Base-by-base conservation (phyloP, 2,113 vertebrate genomes). In the Junco hyemalis region DNA sequence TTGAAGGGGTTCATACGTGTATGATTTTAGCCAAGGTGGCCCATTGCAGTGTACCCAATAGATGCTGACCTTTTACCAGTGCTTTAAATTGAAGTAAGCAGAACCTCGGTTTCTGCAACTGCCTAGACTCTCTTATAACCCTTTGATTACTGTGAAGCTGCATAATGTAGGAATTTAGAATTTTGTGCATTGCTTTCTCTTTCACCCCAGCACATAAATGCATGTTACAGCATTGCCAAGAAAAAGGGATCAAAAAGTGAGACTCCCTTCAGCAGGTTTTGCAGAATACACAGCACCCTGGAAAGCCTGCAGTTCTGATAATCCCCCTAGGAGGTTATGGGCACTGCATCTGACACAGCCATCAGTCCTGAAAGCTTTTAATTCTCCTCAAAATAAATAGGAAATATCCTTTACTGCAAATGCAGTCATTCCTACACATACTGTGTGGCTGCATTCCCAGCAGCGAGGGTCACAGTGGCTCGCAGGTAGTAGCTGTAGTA, bases 1-100 rank as follows among this genome's bases (percentile, higher is more conserved):
- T 95, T 78, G 83, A 89, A 88, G 91, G 86, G 96, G 96, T 97
- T 96, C 93, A 92, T 94, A 72, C 5, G 2, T 47, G 79, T 92
- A 78, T 89, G 91, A 47, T 91, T 97, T 93, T 85, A 93, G 91
- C 88, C 93, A 59, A 80, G 93, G 89, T 92, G 77, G 96, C 92
- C 95, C 82, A 14, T 25, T 68, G 90, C 86, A 73, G 50, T 59
- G 24, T 82, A 22, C 74, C 78, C 60, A 8, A 15, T 60, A 81
- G 95, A 81, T 76, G 23, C 3, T 68, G 94, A 94, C 90, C 91
- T 94, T 92, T 81, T 6, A 47, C 44, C 44, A 22, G 60, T 70
- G 35, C 81, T 97, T 91, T 74, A 59, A 82, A 87, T 44, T 57
- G 74, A 65, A 92, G 78, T 63, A 53, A 72, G 71, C 88, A 88